These are phyloP conservation scores for Thereva nobilitata DNA, from an alignment of 2,888 invertebrate genomes.

Conservation along the genomic window DNA sequence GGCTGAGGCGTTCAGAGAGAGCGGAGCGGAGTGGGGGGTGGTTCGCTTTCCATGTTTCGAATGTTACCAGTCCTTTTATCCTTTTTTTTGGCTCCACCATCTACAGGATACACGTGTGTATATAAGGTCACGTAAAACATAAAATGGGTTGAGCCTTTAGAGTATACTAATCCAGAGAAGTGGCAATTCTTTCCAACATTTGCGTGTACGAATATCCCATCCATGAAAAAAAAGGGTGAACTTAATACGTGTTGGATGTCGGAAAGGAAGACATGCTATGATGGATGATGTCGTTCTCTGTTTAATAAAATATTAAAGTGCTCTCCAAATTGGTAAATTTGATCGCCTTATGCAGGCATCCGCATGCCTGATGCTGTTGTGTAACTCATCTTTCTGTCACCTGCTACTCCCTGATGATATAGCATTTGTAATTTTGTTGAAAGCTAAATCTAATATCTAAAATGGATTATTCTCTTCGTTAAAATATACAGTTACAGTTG, in stretches of 20 bases:
- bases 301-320: constrained; percentile 38
- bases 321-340: constrained; percentile 29
- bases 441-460: constrained; percentile 31
- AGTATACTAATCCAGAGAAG: constrained; percentile 39
- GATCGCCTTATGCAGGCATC: constrained; percentile 29
- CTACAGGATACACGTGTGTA: constrained; percentile 22
- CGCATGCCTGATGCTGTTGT: constrained; percentile 15
- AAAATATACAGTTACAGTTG: constrained; percentile 7
- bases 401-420: constrained; percentile 3
- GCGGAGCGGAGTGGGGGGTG: too few species aligned
- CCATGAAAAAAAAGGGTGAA: constrained; percentile 24
- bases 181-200: constrained; percentile 35
- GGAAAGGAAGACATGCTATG: constrained; percentile 31
- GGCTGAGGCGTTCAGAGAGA: not conserved
- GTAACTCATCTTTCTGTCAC: constrained; percentile 30
- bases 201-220: constrained; percentile 29
- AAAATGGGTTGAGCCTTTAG: constrained; percentile 37
- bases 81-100: not conserved
- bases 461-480: constrained; percentile 25
- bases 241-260: constrained; percentile 26
- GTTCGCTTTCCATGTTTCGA: too few species aligned
- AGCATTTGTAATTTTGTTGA: constrained; percentile 20
- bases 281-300: constrained; percentile 38
- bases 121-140: constrained; percentile 40
- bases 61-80: too few species aligned